These are phyloP conservation scores for Campylomormyrus tamandua DNA, from an alignment of 2,113 vertebrate species.

Conservation along the genomic window DNA sequence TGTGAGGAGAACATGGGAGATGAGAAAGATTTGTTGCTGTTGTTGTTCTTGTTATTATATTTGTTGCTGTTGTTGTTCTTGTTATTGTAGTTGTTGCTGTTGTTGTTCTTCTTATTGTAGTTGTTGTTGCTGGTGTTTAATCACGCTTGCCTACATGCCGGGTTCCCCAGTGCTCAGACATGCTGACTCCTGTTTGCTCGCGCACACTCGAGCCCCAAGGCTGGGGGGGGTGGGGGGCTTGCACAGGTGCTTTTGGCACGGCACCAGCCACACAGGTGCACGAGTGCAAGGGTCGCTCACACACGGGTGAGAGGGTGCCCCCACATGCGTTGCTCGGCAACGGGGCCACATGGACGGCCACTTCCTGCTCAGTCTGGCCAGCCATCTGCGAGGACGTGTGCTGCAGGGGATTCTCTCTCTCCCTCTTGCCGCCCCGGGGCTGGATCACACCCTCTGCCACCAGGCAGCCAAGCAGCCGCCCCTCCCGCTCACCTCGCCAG, in stretches of 20 bases:
- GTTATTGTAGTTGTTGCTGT: not conserved
- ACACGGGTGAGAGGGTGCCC: not conserved
- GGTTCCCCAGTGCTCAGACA: not conserved
- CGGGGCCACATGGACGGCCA: not conserved
- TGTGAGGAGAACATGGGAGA: not conserved
- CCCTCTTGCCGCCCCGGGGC: not conserved
- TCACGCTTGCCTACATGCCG: not conserved
- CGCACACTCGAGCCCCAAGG: not conserved
- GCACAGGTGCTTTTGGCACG: not conserved
- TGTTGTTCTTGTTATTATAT: not conserved
- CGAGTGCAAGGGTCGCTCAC: not conserved
- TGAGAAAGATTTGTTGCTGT: not conserved
- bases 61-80: not conserved
- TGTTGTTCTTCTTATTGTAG: not conserved
- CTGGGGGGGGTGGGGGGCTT: too few species aligned
- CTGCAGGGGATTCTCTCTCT: not conserved
- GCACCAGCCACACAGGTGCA: constrained; percentile 1
- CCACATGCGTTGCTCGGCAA: not conserved
- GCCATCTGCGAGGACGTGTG: not conserved
- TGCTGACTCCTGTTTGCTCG: not conserved
- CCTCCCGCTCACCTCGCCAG: not conserved
- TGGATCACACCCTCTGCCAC: not conserved
- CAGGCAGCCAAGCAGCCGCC: not conserved
- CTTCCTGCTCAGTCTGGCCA: not conserved
- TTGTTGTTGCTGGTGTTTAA: not conserved